Evolutionary conservation across 2,888 invertebrate genomes (phyloP), one percentile per base, ranked within the genome.

Genomic region (Drosophila austrosaltans): DNA sequence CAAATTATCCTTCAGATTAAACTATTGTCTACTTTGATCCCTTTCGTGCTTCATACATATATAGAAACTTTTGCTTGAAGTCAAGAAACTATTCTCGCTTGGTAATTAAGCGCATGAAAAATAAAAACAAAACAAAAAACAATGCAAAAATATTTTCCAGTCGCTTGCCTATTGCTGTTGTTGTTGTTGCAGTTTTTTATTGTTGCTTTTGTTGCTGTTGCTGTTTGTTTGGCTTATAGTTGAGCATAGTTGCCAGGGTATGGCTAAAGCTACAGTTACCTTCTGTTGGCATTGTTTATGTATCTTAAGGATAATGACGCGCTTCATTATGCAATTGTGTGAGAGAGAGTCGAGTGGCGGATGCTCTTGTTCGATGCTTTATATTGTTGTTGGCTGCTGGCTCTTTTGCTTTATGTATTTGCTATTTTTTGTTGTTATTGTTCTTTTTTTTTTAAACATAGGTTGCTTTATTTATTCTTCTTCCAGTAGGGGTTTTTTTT

Each of bases 271-370:
- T 32, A n/a, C 57, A 69, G 72, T 53, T 68, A 63, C 67, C 70
- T 69, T 77, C 82, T 57, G 69, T 39, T 69, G 67, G 70, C 88
- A 81, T 83, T 86, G 88, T 75, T 83, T 88, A 77, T 89, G 83
- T 81, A 79, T 89, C 76, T 86, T 69, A 70, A 76, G 86, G 84
- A 86, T 89, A 86, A 89, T 89, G 88, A 88, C 89, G 89, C 87
- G 84, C 79, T 86, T 86, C 86, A 89, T 89, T 86, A 89, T 85
- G 74, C 81, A 80, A 75, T 72, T 80, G 73, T 82, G 72, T 66
- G 68, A 59, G 77, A 59, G 77, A 67, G 68, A 67, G 54, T n/a
- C 62, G 30, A 48, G 48, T 48, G 48, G 30, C 76, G 61, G 36
- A 63, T 66, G 53, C 69, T 66, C 7, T 57, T 60, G 39, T 60